These are phyloP conservation scores for Herpetotheres cachinnans DNA, from an alignment of 2,113 vertebrate species.

Conservation along the genomic window DNA sequence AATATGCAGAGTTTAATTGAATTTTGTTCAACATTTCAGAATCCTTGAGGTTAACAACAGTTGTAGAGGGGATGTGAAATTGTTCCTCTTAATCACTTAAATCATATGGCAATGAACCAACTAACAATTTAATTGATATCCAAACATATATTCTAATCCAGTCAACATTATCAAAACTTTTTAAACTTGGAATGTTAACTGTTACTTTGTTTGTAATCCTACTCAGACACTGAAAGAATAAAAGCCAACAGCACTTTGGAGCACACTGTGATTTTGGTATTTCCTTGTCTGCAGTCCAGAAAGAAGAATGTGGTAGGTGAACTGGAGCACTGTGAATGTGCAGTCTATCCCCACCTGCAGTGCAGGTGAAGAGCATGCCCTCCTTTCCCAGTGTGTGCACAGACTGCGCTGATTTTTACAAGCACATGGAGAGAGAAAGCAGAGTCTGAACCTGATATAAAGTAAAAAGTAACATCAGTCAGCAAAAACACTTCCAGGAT, in stretches of 20 bases:
- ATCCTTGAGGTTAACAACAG: not conserved
- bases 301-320: not conserved
- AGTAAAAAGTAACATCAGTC: not conserved
- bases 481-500: not conserved
- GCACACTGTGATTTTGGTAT: accelerated
- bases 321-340: not conserved
- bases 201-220: not conserved
- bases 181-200: not conserved
- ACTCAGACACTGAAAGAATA: not conserved
- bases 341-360: not conserved
- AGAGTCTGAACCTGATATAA: not conserved
- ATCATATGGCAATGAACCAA: not conserved
- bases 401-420: not conserved
- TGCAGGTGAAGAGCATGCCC: not conserved
- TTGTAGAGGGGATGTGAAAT: not conserved
- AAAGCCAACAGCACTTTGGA: not conserved
- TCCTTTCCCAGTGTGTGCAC: not conserved
- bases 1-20: not conserved
- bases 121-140: not conserved
- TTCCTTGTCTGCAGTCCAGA: not conserved
- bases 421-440: not conserved
- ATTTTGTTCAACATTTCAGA: not conserved
- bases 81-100: not conserved
- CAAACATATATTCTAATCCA: not conserved
- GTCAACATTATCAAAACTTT: not conserved